A percentile compares a stretch with the other conserved stretches of the same genome.
Conservation (phyloP, 2,113 vertebrate species). For the Austrofundulus limnaeus region DNA sequence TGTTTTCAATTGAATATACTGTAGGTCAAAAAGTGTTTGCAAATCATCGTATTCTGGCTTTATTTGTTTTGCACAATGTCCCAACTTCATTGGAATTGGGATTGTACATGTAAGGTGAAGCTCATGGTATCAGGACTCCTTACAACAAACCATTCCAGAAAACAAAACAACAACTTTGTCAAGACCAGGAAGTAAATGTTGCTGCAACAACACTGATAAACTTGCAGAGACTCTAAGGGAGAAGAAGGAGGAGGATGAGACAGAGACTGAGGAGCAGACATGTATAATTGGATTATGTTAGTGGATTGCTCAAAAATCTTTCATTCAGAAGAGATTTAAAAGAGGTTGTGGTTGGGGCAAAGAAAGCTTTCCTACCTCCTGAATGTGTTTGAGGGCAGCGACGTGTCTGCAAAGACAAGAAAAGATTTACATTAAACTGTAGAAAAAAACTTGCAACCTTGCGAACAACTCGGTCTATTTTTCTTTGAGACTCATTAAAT, state of each 20-base stretch:
- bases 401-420: conserved; percentile 84
- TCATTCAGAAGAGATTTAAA: conserved; percentile 17
- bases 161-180: conserved; percentile 63
- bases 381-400: conserved; percentile 84
- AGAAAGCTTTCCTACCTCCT: conserved; percentile 78
- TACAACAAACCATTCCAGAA: conserved; percentile 52
- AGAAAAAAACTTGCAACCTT: conserved; percentile 22
- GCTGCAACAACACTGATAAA: conserved; percentile 84
- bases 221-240: conserved; percentile 37
- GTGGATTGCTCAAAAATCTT: conserved; percentile 31
- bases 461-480: conserved; percentile 20
- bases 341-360: background rate
- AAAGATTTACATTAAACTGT: conserved; percentile 21
- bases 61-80: too few relatives aligned
- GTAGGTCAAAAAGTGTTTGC: too few relatives aligned
- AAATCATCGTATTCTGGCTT: too few relatives aligned
- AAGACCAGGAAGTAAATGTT: conserved; percentile 72
- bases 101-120: conserved; percentile 8
- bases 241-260: conserved; percentile 29
- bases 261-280: conserved; percentile 58
- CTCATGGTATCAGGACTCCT: conserved; percentile 28
- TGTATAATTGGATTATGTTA: conserved; percentile 52
- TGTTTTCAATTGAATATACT: too few relatives aligned
- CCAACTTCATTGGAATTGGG: too few relatives aligned
- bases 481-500: conserved; percentile 31